Percentiles rank a stretch among this genome's conserved stretches.
Evolutionary conservation across 2,797 vertebrate genomes (phyloP).

Genomic region (Mustela erminea): DNA sequence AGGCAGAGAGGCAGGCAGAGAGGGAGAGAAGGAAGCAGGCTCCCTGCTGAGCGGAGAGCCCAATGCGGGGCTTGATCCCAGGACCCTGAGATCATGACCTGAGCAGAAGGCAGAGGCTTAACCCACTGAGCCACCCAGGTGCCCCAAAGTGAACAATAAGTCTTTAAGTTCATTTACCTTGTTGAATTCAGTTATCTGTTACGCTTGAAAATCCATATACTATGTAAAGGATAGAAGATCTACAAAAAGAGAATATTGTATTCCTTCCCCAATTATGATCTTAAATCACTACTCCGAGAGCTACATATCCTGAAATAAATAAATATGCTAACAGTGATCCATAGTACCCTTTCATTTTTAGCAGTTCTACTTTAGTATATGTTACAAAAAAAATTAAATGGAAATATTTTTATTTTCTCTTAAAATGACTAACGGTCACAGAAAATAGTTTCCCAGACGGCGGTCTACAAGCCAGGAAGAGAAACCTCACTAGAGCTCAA

Average conservation of each 20-base stretch:
- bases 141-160: not conserved
- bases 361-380: not conserved
- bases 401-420: not conserved
- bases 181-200: not conserved
- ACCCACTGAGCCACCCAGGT: too few relatives aligned
- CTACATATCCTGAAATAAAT: not conserved
- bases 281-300: not conserved
- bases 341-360: not conserved
- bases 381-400: not conserved
- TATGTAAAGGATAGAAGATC: not conserved
- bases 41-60: too few relatives aligned
- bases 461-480: not conserved
- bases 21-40: too few relatives aligned
- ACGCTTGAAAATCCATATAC: not conserved
- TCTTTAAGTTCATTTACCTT: not conserved
- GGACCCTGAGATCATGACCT: too few relatives aligned
- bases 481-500: not conserved
- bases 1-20: too few relatives aligned
- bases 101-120: too few relatives aligned
- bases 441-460: not conserved
- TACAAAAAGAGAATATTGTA: not conserved
- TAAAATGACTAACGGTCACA: not conserved
- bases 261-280: not conserved
- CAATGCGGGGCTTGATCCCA: rapidly evolving
- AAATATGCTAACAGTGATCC: not conserved